phyloP scores from a whole-genome alignment of 2,113 vertebrate genomes.

The Notothenia rossii region DNA sequence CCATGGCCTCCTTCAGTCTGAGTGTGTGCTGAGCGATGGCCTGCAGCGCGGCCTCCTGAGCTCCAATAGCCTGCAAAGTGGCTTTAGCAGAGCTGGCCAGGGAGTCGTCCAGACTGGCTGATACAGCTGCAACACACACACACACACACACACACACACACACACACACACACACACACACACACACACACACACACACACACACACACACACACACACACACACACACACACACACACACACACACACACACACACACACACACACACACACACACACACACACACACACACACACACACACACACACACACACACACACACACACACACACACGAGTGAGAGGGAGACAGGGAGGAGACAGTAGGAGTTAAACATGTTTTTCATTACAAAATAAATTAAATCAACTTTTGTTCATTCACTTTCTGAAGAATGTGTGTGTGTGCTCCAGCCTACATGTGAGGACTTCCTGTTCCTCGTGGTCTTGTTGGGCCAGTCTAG shows the following conservation, averaged over 20 bases:
- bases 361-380: too few species aligned
- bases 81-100: slow-evolving; percentile 85
- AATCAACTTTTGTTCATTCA: too few species aligned
- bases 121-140: slow-evolving; percentile 81
- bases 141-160: neutral
- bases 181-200: neutral
- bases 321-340: neutral
- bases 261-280: neutral
- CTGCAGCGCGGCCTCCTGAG: slow-evolving; percentile 91
- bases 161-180: neutral
- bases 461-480: slow-evolving; percentile 87
- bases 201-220: neutral
- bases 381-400: too few species aligned
- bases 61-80: slow-evolving; percentile 89
- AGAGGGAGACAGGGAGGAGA: too few species aligned
- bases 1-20: slow-evolving; percentile 93
- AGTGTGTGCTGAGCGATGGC: slow-evolving; percentile 88
- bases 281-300: neutral
- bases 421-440: neutral
- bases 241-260: neutral
- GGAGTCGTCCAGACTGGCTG: slow-evolving; percentile 86
- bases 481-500: slow-evolving; percentile 91
- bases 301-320: neutral
- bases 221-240: neutral
- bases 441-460: slow-evolving; percentile 74